These are phyloP conservation scores for Halictus quadricinctus DNA, from an alignment of 2,888 invertebrate genomes.

Conservation along the genomic window DNA sequence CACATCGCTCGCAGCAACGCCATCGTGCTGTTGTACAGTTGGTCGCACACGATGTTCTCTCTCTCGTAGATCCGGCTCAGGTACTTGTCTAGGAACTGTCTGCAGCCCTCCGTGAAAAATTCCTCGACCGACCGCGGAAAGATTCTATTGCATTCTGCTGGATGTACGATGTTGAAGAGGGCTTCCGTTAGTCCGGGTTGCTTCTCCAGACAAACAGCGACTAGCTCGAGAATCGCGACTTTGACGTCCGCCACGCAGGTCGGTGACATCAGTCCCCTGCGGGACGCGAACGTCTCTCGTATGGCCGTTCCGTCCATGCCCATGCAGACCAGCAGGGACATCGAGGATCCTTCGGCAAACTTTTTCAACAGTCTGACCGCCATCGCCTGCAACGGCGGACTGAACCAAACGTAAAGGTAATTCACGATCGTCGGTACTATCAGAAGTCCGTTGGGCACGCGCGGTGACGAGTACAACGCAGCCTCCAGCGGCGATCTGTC, in stretches of 20 bases:
- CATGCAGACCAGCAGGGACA: constrained; percentile 85
- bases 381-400: constrained; percentile 84
- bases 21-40: constrained; percentile 80
- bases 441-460: constrained; percentile 79
- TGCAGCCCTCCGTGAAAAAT: constrained; percentile 80
- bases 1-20: constrained; percentile 81
- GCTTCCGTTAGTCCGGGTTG: constrained; percentile 83
- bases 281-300: constrained; percentile 84
- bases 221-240: constrained; percentile 82
- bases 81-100: constrained; percentile 79
- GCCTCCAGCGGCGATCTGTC: constrained; percentile 80
- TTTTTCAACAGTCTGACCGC: constrained; percentile 84
- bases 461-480: constrained; percentile 81
- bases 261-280: constrained; percentile 82
- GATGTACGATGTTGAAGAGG: constrained; percentile 81
- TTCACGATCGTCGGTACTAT: constrained; percentile 84
- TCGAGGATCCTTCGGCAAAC: constrained; percentile 84
- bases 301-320: constrained; percentile 85
- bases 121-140: constrained; percentile 80
- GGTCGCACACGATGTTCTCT: constrained; percentile 78
- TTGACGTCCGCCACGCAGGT: constrained; percentile 83
- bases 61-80: constrained; percentile 77
- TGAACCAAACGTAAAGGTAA: constrained; percentile 85
- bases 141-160: constrained; percentile 79
- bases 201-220: constrained; percentile 81